Conservation (phyloP, 2,888 invertebrate genomes). For the Drosophila antonietae region DNA sequence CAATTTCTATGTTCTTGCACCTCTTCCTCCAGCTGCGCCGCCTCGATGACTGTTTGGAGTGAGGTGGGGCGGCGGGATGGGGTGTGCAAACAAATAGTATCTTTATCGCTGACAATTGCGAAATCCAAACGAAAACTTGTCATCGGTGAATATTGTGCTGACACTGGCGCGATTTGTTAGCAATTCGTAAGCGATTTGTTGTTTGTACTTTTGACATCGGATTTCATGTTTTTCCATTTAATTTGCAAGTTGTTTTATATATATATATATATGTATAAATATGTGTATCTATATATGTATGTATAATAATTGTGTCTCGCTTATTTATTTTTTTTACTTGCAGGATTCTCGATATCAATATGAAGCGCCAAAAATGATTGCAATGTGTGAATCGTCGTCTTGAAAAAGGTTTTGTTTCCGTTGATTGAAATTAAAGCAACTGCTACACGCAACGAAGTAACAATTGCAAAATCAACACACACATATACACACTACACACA, state of each 20-base stretch:
- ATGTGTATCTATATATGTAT: slow-evolving; percentile 8
- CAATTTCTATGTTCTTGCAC: slow-evolving; percentile 65
- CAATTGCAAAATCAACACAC: slow-evolving; percentile 31
- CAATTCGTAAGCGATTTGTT: slow-evolving; percentile 39
- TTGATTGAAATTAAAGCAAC: slow-evolving; percentile 68
- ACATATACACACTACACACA: slow-evolving; percentile 23
- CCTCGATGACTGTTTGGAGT: slow-evolving; percentile 22
- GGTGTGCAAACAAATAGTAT: slow-evolving; percentile 54
- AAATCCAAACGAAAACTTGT: slow-evolving; percentile 77
- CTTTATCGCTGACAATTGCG: slow-evolving; percentile 75
- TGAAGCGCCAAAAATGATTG: slow-evolving; percentile 79
- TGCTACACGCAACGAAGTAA: slow-evolving; percentile 52
- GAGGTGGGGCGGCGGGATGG: not conserved
- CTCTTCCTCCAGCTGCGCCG: slow-evolving; percentile 25
- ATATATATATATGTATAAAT: not conserved
- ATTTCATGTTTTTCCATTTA: slow-evolving; percentile 79
- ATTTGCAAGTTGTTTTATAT: slow-evolving; percentile 55
- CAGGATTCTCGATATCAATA: slow-evolving; percentile 79
- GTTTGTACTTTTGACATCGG: slow-evolving; percentile 63
- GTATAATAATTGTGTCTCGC: slow-evolving; percentile 24
- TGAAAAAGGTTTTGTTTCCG: slow-evolving; percentile 75
- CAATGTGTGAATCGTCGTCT: slow-evolving; percentile 75
- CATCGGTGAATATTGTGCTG: slow-evolving; percentile 75
- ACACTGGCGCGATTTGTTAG: slow-evolving; percentile 55
- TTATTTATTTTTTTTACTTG: slow-evolving; percentile 40